A percentile compares a stretch with the other conserved stretches of the same genome.
These are phyloP conservation scores for Poeciliopsis retropinna DNA, from an alignment of 2,113 vertebrate species.

Conservation along the genomic window DNA sequence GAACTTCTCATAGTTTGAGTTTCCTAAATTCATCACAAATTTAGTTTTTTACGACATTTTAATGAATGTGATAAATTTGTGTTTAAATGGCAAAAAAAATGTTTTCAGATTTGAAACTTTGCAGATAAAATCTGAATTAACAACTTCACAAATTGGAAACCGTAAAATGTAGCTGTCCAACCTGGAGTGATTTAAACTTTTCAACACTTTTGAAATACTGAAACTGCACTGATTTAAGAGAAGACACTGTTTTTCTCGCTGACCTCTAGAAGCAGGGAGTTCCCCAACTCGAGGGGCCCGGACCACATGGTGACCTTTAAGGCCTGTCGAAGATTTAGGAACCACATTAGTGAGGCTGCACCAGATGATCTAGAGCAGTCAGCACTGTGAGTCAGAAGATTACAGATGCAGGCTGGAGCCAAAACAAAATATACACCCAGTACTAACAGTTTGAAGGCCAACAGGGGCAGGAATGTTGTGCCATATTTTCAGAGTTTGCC, in stretches of 20 bases:
- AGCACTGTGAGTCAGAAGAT: not conserved
- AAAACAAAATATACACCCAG: not conserved
- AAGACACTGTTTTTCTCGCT: not conserved
- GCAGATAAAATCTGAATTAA: too few relatives aligned
- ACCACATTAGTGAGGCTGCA: not conserved
- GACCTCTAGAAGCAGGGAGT: not conserved
- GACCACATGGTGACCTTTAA: slow-evolving; percentile 2
- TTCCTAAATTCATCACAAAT: too few relatives aligned
- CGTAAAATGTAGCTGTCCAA: too few relatives aligned
- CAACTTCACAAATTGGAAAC: too few relatives aligned
- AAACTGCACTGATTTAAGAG: not conserved
- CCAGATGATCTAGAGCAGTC: not conserved
- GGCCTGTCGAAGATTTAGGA: slow-evolving; percentile 1
- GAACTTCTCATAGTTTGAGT: too few relatives aligned
- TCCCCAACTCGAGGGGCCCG: not conserved
- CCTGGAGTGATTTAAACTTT: not conserved
- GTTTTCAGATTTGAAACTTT: too few relatives aligned
- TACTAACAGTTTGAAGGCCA: not conserved
- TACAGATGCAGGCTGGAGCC: not conserved
- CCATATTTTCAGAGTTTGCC: not conserved
- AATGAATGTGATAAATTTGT: too few relatives aligned
- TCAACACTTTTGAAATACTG: not conserved
- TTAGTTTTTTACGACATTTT: too few relatives aligned
- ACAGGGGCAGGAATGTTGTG: not conserved
- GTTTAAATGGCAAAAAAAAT: too few relatives aligned